Base-by-base conservation (phyloP, 2,113 vertebrate species). In the Osmerus mordax region DNA sequence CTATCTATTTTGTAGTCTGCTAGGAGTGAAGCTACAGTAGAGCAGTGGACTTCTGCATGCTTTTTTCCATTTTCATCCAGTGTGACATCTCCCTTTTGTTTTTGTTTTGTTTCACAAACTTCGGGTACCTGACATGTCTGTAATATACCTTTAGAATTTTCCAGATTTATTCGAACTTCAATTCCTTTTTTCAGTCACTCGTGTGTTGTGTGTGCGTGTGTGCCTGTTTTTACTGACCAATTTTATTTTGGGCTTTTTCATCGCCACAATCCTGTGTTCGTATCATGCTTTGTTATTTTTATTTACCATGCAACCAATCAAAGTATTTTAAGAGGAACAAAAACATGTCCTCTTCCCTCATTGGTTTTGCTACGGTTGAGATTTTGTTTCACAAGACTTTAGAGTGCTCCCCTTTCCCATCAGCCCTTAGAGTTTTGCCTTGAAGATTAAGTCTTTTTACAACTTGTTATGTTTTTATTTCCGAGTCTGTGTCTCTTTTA, bases 21-120 rank as follows among this genome's bases (percentile, higher is more conserved):
- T 85, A 88, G 76, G 89, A 91, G 90, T 92, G 92, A 88, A 82
- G 85, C 89, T 90, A 88, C 85, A 86, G 79, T 90, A 91, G 89
- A 87, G 78, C 85, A 88, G 82, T 89, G 84, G 82, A 89, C 86
- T 86, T 87, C 85, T 86, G 88, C 84, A 90, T 82, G 84, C 86
- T 88, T 88, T 89, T 88, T 89, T 85, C 69, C 69, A 65, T 76
- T 85, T 89, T 89, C 81, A 87, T 84, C 78, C 76, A 51, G 79
- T 81, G 83, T 84, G 81, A 89, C 82, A 80, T 85, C 72, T 23
- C 72, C 66, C 73, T 83, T 65, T 77, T 67, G 70, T 82, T 83
- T 77, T 77, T 80, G 80, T 87, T 68, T 78, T 53, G 77, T 86
- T 88, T 84, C 23, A 69, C 76, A 76, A 84, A 82, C 74, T 87